Base-by-base conservation (phyloP, 2,888 invertebrate species). In the Nomada ruficornis region DNA sequence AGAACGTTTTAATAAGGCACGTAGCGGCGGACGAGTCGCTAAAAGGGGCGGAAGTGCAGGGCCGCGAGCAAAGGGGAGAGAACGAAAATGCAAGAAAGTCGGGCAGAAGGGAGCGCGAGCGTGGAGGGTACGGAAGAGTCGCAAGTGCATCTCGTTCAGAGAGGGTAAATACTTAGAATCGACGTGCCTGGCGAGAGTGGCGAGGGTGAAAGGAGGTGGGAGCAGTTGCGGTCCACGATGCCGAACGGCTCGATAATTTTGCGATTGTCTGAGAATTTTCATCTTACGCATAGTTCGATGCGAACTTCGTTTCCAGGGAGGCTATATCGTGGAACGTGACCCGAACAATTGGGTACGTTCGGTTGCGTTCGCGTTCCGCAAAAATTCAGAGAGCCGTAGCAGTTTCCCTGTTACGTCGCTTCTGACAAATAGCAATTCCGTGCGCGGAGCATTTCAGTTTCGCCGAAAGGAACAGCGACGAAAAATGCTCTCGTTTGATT, bases 1-100 rank as follows among this genome's bases (percentile, higher is more conserved):
- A 70, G 83, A 86, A 88, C 78, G 80, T 88, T 90, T 88, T 90
- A 90, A 90, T 90, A 90, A 90, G 86, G 65, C 82, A 83, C 76
- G 84, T 75, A 81, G 77, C 75, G 55, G 75, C 73, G 76, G 77
- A 79, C 81, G 73, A 82, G 79, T 77, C 60, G 75, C 26, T 60
- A 65, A 77, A 75, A 73, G 75, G 70, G 75, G 59, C 80, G 81
- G 74, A 83, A 80, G 69, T 54, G 79, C 69, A 54, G 77, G 62
- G 23, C 50, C 50, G 62, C 10, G 77, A 67, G 67, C 62, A 74
- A 72, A 83, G 54, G 55, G 71, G 67, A 23, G 42, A 68, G 36
- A n/a, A 67, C n/a, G 57, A 59, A 23, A 69, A 70, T 70, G 59
- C 54, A 64, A 36, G 60, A 52, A 77, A 62, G 65, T 70, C 65